These are phyloP conservation scores for Thunnus maccoyii DNA, from an alignment of 2,113 vertebrate genomes.

Conservation along the genomic window DNA sequence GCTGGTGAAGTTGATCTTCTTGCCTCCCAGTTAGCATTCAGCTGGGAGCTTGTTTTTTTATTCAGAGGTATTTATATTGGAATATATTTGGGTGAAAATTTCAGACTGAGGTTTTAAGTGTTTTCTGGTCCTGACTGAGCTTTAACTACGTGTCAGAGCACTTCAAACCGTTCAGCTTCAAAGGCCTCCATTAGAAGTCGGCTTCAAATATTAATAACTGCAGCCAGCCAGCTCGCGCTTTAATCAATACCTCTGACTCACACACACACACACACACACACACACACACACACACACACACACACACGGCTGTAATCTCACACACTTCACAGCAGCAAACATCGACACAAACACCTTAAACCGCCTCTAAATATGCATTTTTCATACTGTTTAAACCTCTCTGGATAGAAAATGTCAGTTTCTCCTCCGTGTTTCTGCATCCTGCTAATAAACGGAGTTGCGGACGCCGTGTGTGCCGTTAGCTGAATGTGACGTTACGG, in stretches of 20 bases:
- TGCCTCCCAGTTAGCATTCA: no score
- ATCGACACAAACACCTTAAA: constrained; percentile 3
- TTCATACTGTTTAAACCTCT: background rate
- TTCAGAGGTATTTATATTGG: background rate
- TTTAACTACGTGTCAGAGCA: constrained; percentile 35
- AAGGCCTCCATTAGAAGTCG: constrained; percentile 49
- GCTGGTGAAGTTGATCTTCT: no score
- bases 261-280: constrained; percentile 19
- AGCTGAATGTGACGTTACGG: no score
- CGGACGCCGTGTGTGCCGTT: no score
- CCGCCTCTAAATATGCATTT: background rate
- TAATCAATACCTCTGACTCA: constrained; percentile 63
- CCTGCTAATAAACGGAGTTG: no score
- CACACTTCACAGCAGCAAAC: background rate
- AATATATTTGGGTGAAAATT: background rate
- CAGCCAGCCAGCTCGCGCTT: constrained; percentile 42
- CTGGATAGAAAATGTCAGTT: background rate
- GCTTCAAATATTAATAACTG: constrained; percentile 72
- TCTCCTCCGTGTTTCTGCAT: background rate
- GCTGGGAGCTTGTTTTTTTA: background rate
- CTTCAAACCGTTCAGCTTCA: constrained; percentile 67
- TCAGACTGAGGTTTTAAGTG: background rate
- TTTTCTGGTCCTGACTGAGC: constrained; percentile 36
- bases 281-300: constrained; percentile 15
- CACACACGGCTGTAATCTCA: background rate